These are phyloP conservation scores for Scelioninae gen. 1 DNA, from an alignment of 2,888 invertebrate species.

Conservation along the genomic window DNA sequence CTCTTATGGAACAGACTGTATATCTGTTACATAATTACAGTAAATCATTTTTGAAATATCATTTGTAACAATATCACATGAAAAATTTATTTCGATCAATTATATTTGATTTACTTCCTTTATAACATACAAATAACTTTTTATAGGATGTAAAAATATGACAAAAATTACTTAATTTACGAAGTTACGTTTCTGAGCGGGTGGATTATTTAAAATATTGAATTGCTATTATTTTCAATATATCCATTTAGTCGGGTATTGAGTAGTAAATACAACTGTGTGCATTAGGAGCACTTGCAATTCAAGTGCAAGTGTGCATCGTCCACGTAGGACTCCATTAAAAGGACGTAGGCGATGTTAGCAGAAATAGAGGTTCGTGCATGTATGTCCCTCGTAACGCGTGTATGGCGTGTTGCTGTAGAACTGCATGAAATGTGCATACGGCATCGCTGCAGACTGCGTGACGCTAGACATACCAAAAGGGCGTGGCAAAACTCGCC, in stretches of 20 bases:
- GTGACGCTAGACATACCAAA: slow-evolving; percentile 60
- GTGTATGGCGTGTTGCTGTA: slow-evolving; percentile 54
- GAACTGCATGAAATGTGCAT: slow-evolving; percentile 49
- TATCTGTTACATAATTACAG: too few relatives aligned
- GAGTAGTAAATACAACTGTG: slow-evolving; percentile 41
- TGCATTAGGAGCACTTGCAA: slow-evolving; percentile 47
- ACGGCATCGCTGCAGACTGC: slow-evolving; percentile 64
- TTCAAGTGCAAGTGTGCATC: slow-evolving; percentile 61
- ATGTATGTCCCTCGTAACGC: slow-evolving; percentile 64
- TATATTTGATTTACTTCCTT: too few relatives aligned
- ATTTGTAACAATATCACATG: too few relatives aligned
- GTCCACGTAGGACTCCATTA: slow-evolving; percentile 50
- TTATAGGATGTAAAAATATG: too few relatives aligned
- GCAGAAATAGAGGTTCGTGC: slow-evolving; percentile 57
- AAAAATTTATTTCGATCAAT: too few relatives aligned
- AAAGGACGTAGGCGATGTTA: slow-evolving; percentile 58
- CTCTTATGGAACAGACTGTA: too few relatives aligned
- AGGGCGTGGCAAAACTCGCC: slow-evolving; percentile 54
- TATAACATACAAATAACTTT: too few relatives aligned
- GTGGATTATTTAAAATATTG: slow-evolving; percentile 6
- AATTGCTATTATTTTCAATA: slow-evolving; percentile 29
- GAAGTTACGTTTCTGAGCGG: not conserved
- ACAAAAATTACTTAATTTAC: too few relatives aligned
- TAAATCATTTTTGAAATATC: too few relatives aligned
- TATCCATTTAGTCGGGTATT: slow-evolving; percentile 19